phyloP scores from a whole-genome alignment of 2,113 vertebrate species.

The Neogale vison region DNA sequence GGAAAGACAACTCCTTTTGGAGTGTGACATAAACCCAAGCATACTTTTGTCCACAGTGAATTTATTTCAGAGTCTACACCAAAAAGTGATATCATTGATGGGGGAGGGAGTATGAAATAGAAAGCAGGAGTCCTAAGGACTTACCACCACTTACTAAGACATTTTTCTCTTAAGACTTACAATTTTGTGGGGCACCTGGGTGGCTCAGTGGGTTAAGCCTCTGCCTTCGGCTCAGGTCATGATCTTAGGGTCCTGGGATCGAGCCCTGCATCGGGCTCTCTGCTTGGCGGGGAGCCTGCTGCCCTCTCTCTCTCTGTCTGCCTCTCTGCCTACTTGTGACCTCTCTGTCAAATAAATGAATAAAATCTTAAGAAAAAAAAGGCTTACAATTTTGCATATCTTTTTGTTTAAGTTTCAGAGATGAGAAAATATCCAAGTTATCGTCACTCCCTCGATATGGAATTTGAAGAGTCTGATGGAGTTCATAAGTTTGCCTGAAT shows the following conservation, averaged over 20 bases:
- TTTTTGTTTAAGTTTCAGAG: not conserved
- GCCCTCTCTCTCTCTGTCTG: no score
- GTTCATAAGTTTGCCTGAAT: not conserved
- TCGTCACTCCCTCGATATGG: not conserved
- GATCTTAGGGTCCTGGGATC: no score
- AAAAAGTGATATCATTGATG: not conserved
- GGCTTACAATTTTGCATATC: not conserved
- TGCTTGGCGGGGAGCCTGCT: no score
- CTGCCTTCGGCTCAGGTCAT: no score
- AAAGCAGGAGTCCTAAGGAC: not conserved
- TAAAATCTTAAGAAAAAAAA: not conserved
- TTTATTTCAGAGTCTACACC: not conserved
- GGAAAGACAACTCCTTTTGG: not conserved
- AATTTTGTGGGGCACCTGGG: not conserved
- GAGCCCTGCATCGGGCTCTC: rapidly evolving
- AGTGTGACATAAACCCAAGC: not conserved
- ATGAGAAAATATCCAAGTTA: not conserved
- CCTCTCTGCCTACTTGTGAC: no score
- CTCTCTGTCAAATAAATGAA: no score
- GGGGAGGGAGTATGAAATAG: not conserved
- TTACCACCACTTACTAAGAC: not conserved
- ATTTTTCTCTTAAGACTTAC: not conserved
- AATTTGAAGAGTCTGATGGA: not conserved
- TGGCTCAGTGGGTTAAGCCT: no score
- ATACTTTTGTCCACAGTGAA: not conserved